Evolutionary conservation across 2,797 vertebrate genomes (phyloP).

Genomic region (Podarcis lilfordi): DNA sequence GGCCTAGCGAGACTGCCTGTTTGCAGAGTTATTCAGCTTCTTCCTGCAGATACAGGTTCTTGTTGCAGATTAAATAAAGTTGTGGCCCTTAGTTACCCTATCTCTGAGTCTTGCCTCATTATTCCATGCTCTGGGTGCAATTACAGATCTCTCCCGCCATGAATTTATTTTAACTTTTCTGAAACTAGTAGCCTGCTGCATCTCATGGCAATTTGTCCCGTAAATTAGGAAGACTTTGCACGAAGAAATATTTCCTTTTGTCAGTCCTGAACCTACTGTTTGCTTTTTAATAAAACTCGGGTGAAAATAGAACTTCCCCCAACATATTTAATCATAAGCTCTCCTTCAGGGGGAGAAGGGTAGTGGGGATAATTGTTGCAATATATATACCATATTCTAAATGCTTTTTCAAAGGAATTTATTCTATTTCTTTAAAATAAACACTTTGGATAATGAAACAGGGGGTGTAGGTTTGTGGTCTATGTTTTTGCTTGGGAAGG

Average conservation of each 20-base stretch:
- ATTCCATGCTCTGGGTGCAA: no score
- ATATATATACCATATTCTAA: background rate
- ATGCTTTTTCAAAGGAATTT: background rate
- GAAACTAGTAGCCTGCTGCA: no score
- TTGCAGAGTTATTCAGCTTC: no score
- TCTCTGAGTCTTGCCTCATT: no score
- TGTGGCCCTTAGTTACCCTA: no score
- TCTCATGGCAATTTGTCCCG: no score
- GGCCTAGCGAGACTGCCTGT: no score
- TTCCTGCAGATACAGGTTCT: no score
- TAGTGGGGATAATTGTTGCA: background rate
- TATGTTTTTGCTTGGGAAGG: no score
- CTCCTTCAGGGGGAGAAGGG: background rate
- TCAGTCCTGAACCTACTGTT: background rate
- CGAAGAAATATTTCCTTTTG: background rate
- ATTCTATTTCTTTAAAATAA: background rate
- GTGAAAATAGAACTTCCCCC: background rate
- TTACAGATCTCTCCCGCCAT: no score
- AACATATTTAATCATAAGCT: background rate
- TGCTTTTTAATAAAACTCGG: constrained; percentile 2
- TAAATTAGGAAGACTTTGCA: background rate
- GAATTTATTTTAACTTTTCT: no score
- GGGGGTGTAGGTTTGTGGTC: background rate
- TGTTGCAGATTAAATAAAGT: no score
- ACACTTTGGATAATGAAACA: background rate